Evolutionary conservation across 2,797 vertebrate species (phyloP), one percentile per base, ranked within the genome.

Genomic region (Oreortyx pictus): DNA sequence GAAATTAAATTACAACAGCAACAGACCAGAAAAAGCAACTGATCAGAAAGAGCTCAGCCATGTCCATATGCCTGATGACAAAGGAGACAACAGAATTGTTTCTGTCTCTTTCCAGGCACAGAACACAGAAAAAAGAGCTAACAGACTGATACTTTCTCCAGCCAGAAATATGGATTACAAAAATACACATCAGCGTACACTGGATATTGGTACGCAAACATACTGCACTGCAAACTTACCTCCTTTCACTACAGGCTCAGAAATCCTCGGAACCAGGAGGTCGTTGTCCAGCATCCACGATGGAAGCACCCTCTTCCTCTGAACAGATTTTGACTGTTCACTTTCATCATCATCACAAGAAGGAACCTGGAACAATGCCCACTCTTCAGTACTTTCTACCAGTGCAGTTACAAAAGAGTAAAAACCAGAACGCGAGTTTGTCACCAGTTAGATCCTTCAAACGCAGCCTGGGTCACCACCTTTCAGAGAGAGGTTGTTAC

Each of bases 251-350:
- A 64, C n/a, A 82, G 95, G 68, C 22, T 57, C 46, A 71, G 92
- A 96, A 86, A 97, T 86, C 19, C n/a, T 88, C 86, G 89, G 86
- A 92, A 95, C 74, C 41, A 88, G 67, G 16, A 91, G 61, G 65
- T 93, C 85, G 49, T 67, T 88, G 71, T 95, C 95, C 92, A 98
- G 52, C 98, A 98, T 98, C 98, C 98, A 98, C 9, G 96, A 83
- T 39, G 98, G 98, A 93, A 98, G 98, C 29, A 96, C 43, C 89
- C 98, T 97, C 95, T 96, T 98, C 77, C 97, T 97, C 47, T 86
- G 82, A n/a, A 61, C 3, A 89, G 70, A 78, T 27, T 91, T 64
- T 73, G 65, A 49, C 44, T 88, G 71, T 67, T 97, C 47, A 2
- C 47, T 91, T 79, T 92, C 86, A 82, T 74, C 41, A 46, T 49